A percentile compares a stretch with the other conserved stretches of the same genome.
phyloP scores from a whole-genome alignment of 2,797 vertebrate species.

The Sebastes diaconus region DNA sequence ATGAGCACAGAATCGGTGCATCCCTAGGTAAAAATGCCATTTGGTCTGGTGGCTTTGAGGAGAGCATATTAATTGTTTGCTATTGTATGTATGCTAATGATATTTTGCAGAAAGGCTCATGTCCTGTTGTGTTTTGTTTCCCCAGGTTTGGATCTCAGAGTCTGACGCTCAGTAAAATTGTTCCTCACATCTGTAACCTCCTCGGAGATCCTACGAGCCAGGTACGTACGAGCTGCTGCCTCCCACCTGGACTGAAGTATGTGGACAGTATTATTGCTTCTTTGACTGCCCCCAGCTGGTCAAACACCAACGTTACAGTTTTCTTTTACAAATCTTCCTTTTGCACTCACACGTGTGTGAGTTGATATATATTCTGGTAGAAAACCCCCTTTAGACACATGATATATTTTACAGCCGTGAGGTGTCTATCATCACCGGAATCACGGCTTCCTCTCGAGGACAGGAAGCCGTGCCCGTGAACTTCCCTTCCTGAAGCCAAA shows the following conservation, averaged over 20 bases:
- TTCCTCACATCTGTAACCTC: constrained; percentile 97
- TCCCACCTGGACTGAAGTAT: background rate
- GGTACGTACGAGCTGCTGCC: constrained; percentile 81
- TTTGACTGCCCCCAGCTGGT: constrained; percentile 39
- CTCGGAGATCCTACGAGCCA: constrained; percentile 97
- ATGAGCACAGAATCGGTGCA: no score
- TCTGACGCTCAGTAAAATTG: constrained; percentile 97
- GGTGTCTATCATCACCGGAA: constrained; percentile 36
- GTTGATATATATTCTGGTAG: background rate
- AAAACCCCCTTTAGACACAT: background rate
- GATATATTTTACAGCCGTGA: background rate
- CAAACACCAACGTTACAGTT: background rate
- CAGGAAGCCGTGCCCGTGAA: constrained; percentile 59
- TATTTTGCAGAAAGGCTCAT: no score
- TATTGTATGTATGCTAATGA: background rate
- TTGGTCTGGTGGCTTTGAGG: no score
- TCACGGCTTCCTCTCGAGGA: constrained; percentile 48
- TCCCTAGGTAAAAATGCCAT: accelerated
- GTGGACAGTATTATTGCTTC: background rate
- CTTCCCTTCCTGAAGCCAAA: constrained; percentile 35
- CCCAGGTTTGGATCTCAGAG: constrained; percentile 95
- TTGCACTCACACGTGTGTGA: background rate
- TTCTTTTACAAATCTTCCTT: background rate
- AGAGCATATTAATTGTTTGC: no score
- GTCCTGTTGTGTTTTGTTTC: background rate